These are phyloP conservation scores for Drosophila anomelani DNA, from an alignment of 2,888 invertebrate genomes.

Conservation along the genomic window DNA sequence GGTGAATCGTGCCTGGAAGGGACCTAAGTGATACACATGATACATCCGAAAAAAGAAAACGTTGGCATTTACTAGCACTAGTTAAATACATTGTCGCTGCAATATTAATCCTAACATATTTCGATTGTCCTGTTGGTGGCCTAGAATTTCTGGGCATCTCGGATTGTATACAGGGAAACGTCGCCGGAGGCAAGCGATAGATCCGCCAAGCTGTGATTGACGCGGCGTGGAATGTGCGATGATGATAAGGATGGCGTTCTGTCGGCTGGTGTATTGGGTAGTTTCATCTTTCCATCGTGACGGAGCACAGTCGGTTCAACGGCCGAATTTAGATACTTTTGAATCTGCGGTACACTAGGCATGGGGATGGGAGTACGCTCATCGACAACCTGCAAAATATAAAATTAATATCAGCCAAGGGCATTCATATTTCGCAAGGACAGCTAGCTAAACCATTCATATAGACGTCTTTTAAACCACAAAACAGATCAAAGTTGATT, in stretches of 20 bases:
- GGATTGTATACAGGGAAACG: slow-evolving; percentile 84
- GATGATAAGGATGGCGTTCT: slow-evolving; percentile 26
- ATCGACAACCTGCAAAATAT: slow-evolving; percentile 77
- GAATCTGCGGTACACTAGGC: slow-evolving; percentile 82
- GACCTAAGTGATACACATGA: slow-evolving; percentile 21
- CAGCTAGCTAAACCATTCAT: no score
- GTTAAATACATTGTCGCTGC: slow-evolving; percentile 30
- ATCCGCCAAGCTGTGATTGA: slow-evolving; percentile 82
- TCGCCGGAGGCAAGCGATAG: slow-evolving; percentile 84
- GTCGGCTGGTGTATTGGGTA: slow-evolving; percentile 37
- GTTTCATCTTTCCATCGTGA: slow-evolving; percentile 83
- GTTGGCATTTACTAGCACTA: slow-evolving; percentile 75
- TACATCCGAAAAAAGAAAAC: slow-evolving; percentile 43
- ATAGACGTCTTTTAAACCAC: no score
- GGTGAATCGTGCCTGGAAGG: slow-evolving; percentile 87
- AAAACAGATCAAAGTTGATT: background rate
- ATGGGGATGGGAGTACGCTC: slow-evolving; percentile 82
- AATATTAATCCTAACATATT: slow-evolving; percentile 13
- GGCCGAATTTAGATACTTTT: slow-evolving; percentile 80
- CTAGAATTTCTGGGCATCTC: slow-evolving; percentile 84
- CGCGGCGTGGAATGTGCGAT: slow-evolving; percentile 54
- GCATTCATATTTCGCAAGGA: background rate
- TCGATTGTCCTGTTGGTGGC: background rate
- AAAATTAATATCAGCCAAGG: background rate
- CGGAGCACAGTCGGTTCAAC: slow-evolving; percentile 81